phyloP scores from a whole-genome alignment of 2,888 invertebrate species.

The Pseudanteris insignis region DNA sequence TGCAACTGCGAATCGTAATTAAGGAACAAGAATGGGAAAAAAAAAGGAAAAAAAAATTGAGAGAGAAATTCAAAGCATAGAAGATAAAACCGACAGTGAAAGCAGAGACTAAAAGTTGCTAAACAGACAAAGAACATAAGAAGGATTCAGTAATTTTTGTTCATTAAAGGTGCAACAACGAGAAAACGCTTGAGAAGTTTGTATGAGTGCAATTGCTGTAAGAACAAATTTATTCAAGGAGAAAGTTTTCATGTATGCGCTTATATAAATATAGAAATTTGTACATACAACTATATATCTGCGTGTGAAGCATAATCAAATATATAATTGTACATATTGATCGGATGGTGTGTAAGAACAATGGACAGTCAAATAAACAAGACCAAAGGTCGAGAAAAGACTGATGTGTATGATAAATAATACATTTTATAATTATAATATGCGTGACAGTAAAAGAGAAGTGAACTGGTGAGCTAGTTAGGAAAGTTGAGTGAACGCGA shows the following conservation, averaged over 20 bases:
- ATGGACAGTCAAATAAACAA: conserved; percentile 44
- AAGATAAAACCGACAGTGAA: conserved; percentile 45
- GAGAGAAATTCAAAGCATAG: conserved; percentile 29
- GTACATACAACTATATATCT: too few species aligned
- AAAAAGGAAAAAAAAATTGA: conserved; percentile 16
- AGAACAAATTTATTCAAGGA: conserved; percentile 41
- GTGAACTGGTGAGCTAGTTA: too few species aligned
- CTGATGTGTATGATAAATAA: conserved; percentile 7
- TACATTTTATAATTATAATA: conserved; percentile 7
- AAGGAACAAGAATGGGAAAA: too few species aligned
- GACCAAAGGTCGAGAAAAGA: conserved; percentile 35
- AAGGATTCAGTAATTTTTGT: conserved; percentile 47
- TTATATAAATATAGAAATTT: too few species aligned
- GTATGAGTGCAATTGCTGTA: conserved; percentile 49
- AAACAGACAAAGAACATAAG: conserved; percentile 53
- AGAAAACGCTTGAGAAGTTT: conserved; percentile 50
- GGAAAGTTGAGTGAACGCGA: too few species aligned
- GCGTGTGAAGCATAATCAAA: too few species aligned
- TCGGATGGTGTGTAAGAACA: conserved; percentile 22
- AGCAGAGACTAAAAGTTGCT: conserved; percentile 56
- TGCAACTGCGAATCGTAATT: too few species aligned
- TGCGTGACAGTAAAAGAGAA: too few species aligned
- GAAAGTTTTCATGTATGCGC: conserved; percentile 16
- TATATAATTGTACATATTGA: too few species aligned
- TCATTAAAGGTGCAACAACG: conserved; percentile 52